Base-by-base conservation (phyloP, 2,113 vertebrate genomes). In the Melanotaenia duboulayi region DNA sequence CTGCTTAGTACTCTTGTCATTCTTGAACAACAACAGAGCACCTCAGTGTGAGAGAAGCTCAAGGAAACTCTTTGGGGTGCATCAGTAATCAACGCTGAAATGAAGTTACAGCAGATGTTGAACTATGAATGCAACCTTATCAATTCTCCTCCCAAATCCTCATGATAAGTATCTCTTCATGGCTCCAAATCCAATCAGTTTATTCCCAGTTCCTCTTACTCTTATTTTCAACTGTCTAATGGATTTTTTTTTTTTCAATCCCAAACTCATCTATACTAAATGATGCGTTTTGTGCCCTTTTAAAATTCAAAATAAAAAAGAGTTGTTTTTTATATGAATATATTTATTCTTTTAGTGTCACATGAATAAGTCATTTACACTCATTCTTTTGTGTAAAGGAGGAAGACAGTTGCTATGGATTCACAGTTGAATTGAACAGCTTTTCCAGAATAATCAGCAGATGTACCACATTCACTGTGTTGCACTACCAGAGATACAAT, bases 61-160 rank as follows among this genome's bases (percentile, higher is more conserved):
- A 40, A 46, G 46, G 23, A 50, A 81, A 69, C 44, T 35, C 66
- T 65, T 61, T 25, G 35, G 14, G 62, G 49, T 64, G 65, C 65
- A 52, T 81, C 67, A 71, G 52, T 50, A 78, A 72, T 80, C 74
- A 73, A 12, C n/a, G 44, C 64, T 83, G 35, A 80, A 63, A 85
- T 77, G 4, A 72, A 69, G 65, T 70, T 68, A 52, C 46, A 56
- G 69, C 74, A 85, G 73, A 80, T 83, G 67, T 67, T 83, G 37
- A 67, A 51, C 42, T 55, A 71, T 54, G 61, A 84, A 61, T 24
- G 17, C 23, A 68, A 58, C 49, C 73, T 69, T 65, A 68, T 65
- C 51, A 46, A 52, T 24, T 39, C 50, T 48, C 10, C 16, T 24
- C 50, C 61, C n/a, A 72, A 65, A 64, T 19, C 24, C 24, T 28